Evolutionary conservation across 1,140 invertebrate genomes (phyloP), one percentile per base, ranked within the genome.

Genomic region (Anastrepha ludens): DNA sequence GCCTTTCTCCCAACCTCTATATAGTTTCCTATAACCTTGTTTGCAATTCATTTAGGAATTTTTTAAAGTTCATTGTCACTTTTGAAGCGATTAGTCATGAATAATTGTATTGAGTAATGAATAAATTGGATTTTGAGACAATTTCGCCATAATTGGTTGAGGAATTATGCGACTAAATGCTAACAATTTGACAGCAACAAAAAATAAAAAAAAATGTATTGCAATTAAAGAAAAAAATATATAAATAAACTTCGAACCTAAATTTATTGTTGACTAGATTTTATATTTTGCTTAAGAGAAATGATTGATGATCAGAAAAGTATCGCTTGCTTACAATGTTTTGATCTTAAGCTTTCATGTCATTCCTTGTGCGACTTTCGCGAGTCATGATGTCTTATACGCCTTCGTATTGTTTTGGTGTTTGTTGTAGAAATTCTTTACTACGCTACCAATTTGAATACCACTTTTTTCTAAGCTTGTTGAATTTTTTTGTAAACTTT

Each of bases 31-130:
- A 0, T 29, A 29, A 0, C 39, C 11, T 39, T 67, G 41, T 41
- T 15, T 74, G 39, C 67, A 74, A 74, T 4, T 74, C 67, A 74
- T 15, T 74, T 2, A 44, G 67, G 67, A 74, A 74, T 74, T 74
- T 74, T 74, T 74, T 39, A 44, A 74, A 74, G 65, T 67, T 74
- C 39, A 47, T 74, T 74, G 67, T n/a, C 67, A 17, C 67, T 39
- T 67, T 41, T 15, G 1, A 9, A 29, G 29, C 65, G 39, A 67
- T 67, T 67, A 67, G 20, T 67, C 65, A 67, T 67, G 29, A 20
- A 41, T 29, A 29, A 29, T 29, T 29, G 29, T 29, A 29, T 29
- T 29, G 29, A 29, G 29, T 29, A 29, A 29, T 29, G 29, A 29
- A 29, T 8, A 39, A 13, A n/a, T 20, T 64, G 62, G 15, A 20